A percentile compares a stretch with the other conserved stretches of the same genome.
Conservation (phyloP, 2,797 vertebrate genomes). For the Danionella dracula region DNA sequence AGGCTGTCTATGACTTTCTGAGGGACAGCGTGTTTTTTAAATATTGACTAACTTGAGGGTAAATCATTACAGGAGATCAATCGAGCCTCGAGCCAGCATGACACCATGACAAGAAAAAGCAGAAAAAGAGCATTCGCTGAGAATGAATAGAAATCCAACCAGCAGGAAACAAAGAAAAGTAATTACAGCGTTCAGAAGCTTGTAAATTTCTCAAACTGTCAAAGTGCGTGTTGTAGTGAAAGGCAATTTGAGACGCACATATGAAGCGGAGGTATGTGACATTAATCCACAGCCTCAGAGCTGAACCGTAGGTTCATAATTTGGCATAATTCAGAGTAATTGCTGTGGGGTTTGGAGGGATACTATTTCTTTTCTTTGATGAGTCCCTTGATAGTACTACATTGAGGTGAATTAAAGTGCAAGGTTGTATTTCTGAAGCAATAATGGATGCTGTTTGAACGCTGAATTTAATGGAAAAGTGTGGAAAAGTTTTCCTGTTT, state of each 20-base stretch:
- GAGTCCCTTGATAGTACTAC: conserved; percentile 39
- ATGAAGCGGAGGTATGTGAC: conserved; percentile 19
- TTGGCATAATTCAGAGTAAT: conserved; percentile 45
- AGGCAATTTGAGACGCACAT: conserved; percentile 40
- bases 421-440: conserved; percentile 32
- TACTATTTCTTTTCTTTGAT: conserved; percentile 41
- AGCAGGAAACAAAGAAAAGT: conserved; percentile 16
- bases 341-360: conserved; percentile 31
- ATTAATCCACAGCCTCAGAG: conserved; percentile 30
- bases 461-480: conserved; percentile 15
- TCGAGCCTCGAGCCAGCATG: conserved; percentile 3
- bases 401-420: conserved; percentile 45
- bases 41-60: conserved; percentile 53
- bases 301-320: conserved; percentile 41
- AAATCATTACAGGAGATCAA: conserved; percentile 47
- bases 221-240: conserved; percentile 22
- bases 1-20: conserved; percentile 44
- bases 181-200: conserved; percentile 32
- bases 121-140: background rate
- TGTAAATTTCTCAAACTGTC: conserved; percentile 38
- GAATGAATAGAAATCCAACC: background rate
- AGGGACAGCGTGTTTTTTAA: conserved; percentile 51
- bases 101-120: background rate
- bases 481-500: conserved; percentile 15
- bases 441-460: conserved; percentile 25